Base-by-base conservation (phyloP, 2,113 vertebrate genomes). In the Callorhinus ursinus region DNA sequence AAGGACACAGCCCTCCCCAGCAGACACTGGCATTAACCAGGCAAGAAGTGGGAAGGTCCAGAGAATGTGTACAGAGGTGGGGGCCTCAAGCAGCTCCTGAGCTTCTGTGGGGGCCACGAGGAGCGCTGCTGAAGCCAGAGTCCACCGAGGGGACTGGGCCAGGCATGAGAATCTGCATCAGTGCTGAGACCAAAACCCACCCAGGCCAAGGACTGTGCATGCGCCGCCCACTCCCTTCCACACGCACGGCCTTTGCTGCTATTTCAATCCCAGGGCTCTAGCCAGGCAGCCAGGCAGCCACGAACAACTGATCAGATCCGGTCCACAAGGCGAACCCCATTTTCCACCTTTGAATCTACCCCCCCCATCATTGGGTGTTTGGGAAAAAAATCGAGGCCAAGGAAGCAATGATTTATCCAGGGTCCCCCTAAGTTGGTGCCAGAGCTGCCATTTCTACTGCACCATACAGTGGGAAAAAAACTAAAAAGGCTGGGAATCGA, bases 181-280 rank as follows among this genome's bases (percentile, higher is more conserved):
- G 81, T 61, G 51, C n/a, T 80, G 63, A 77, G 67, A 46, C 14
- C 0, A 11, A 46, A 72, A 36, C 13, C 21, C 24, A 81, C 9
- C 26, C 11, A 67, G 36, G 55, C 36, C 63, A 12, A 59, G 59
- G 22, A 59, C 46, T 2, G 36, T 36, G 33, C 31, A 11, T 0
- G 4, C 0, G 1, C 74, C 42, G 4, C 19, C 33, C 11, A 0
- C 4, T 22, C 31, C 42, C 61, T 51, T 3, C 61, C 31, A 5
- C 3, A 0, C 0, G 2, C 24, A 6, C 3, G 39, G 61, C 24
- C 12, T 46, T 28, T 5, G 7, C 24, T 33, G 16, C 33, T 28
- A 11, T 59, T 33, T 72, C 49, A 42, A 1, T 55, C 77, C 39
- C 49, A 49, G 51, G 3, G 1, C 57, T 85, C 42, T 84, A 12